Evolutionary conservation across 2,797 vertebrate genomes (phyloP), one percentile per base, ranked within the genome.

Genomic region (Pampus argenteus): DNA sequence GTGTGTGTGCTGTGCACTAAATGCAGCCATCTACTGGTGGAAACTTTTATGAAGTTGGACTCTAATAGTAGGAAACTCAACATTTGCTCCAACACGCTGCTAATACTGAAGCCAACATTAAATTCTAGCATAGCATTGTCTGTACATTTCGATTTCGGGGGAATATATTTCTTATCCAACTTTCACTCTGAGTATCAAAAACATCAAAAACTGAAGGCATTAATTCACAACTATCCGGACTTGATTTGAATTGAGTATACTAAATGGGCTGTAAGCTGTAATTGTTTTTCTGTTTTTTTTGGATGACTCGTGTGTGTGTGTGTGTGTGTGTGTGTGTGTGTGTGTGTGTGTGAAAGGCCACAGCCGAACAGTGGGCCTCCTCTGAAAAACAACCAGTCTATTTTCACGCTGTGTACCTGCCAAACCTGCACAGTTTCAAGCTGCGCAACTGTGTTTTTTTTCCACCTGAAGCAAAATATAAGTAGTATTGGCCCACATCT

Each of bases 321-420:
- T 74, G 79, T 66, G 45, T 81, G 74, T 78, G 67, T 74, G 79
- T 66, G 45, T 81, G 74, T 78, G 67, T 74, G 79, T 66, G 45
- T 81, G 74, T 78, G 67, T 81, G 74, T 78, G 67, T 74, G 79
- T 66, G 45, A 58, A 67, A 79, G 83, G 81, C 74, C 71, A 64
- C 66, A n/a, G 82, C 70, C 76, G 20, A 88, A 82, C 85, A 71
- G 49, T 61, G 80, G 77, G 82, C 89, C 85, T 86, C 89, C 9
- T 4, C 59, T 85, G 78, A 81, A 91, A 93, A 90, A 86, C 82
- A 83, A 58, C 54, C 28, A n/a, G 1, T 79, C 54, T 86, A 34
- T 92, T 92, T 91, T 90, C 87, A 81, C 52, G 65, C 90, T 42
- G 81, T 22, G 73, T 92, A 91, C 91, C 93, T 94, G 93, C 89